Conservation (phyloP, 2,888 invertebrate genomes). For the Drosophila tripunctata region DNA sequence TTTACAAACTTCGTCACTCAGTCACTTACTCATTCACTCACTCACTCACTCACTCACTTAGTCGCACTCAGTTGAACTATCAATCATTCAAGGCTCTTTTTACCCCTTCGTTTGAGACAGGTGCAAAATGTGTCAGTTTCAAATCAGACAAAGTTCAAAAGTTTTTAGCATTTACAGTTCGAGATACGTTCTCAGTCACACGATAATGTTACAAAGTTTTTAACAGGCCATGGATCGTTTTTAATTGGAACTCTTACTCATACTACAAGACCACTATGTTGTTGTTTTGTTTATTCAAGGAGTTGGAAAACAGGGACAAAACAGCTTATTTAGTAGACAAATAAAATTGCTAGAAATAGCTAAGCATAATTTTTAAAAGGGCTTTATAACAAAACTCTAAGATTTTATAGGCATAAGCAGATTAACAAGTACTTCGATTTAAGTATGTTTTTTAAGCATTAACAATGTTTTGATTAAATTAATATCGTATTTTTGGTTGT, state of each 20-base stretch:
- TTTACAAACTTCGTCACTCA: conserved; percentile 29
- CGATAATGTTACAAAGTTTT: not conserved
- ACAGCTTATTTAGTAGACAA: too few relatives aligned
- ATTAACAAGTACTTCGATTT: too few relatives aligned
- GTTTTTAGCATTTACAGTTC: conserved; percentile 10
- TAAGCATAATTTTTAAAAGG: too few relatives aligned
- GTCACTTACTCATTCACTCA: conserved; percentile 8
- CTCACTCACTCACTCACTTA: conserved; percentile 1
- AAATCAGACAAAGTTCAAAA: conserved; percentile 46
- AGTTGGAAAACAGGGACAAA: too few relatives aligned
- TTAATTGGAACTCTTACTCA: not conserved
- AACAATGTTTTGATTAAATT: too few relatives aligned
- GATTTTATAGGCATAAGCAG: too few relatives aligned
- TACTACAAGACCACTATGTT: not conserved
- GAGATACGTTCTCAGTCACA: not conserved
- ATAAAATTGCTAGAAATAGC: too few relatives aligned
- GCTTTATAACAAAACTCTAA: too few relatives aligned
- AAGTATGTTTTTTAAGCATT: too few relatives aligned
- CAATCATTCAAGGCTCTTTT: conserved; percentile 57
- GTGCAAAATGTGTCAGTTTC: conserved; percentile 66
- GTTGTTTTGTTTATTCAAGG: too few relatives aligned
- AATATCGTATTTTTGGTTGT: too few relatives aligned
- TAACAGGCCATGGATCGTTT: not conserved
- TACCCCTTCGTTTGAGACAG: conserved; percentile 43
- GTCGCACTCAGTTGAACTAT: conserved; percentile 41